phyloP scores from a whole-genome alignment of 2,797 vertebrate species.

The Nannoperca australis region DNA sequence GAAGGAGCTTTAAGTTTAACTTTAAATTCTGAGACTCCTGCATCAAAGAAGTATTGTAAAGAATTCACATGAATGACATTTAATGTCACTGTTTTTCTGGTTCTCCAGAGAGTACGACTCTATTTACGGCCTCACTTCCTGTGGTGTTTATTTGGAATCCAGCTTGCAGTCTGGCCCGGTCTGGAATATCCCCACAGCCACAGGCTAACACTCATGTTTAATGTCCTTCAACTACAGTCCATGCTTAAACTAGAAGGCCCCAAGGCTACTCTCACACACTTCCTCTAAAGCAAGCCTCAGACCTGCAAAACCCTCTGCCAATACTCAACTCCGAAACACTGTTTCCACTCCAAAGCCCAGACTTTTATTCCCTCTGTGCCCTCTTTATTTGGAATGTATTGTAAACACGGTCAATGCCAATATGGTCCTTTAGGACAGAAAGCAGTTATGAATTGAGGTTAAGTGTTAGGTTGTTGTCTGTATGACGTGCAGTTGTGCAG shows the following conservation, averaged over 20 bases:
- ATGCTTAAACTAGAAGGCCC: conserved; percentile 69
- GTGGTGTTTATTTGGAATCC: conserved; percentile 77
- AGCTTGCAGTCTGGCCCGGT: conserved; percentile 45
- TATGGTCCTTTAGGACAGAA: conserved; percentile 72
- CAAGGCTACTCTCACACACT: conserved; percentile 73
- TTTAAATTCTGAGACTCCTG: neutral
- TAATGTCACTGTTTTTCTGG: conserved; percentile 46
- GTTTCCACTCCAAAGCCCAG: conserved; percentile 67
- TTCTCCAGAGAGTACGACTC: conserved; percentile 56
- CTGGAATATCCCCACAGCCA: conserved; percentile 66
- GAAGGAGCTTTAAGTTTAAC: conserved; percentile 24
- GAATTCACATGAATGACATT: conserved; percentile 42
- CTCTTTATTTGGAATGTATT: conserved; percentile 77
- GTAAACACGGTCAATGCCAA: conserved; percentile 84
- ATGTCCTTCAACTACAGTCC: conserved; percentile 79
- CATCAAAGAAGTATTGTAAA: conserved; percentile 25
- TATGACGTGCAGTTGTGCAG: conserved; percentile 47
- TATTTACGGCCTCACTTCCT: conserved; percentile 78
- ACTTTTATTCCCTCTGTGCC: conserved; percentile 79
- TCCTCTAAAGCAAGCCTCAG: conserved; percentile 62
- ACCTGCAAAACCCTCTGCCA: conserved; percentile 65
- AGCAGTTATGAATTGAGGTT: conserved; percentile 75
- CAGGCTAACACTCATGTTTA: conserved; percentile 78
- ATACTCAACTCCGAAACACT: conserved; percentile 54
- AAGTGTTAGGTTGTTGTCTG: conserved; percentile 70